These are phyloP conservation scores for Puma concolor DNA, from an alignment of 2,113 vertebrate species.

Conservation along the genomic window DNA sequence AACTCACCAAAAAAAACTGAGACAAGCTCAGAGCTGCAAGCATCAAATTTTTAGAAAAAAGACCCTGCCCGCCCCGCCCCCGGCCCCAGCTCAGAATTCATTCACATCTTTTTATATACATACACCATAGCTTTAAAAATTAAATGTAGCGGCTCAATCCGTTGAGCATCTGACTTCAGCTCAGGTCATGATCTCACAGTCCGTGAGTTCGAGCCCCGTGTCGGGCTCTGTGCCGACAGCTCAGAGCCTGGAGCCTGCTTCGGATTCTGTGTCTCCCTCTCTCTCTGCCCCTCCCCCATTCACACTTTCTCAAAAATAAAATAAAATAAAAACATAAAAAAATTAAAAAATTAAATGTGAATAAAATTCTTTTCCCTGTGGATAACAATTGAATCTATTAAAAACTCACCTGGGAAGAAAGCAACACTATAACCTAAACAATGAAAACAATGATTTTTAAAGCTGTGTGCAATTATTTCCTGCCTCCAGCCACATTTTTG, in stretches of 20 bases:
- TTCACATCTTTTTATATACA: background rate
- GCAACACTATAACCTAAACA: background rate
- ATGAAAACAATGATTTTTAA: background rate
- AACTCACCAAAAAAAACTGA: background rate
- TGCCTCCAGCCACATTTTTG: background rate
- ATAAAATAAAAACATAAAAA: background rate
- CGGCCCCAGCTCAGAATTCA: background rate
- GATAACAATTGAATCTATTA: background rate
- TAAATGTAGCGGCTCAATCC: background rate
- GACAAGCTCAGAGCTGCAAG: background rate
- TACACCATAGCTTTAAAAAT: background rate
- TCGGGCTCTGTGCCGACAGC: too few species aligned
- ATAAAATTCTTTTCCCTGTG: background rate
- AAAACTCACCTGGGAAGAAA: background rate
- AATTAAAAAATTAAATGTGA: background rate
- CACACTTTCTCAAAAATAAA: too few species aligned
- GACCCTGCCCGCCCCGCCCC: too few species aligned
- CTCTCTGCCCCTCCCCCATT: too few species aligned
- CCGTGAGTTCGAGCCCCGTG: accelerated
- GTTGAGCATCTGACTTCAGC: too few species aligned
- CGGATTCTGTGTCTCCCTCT: too few species aligned
- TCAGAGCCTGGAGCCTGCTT: too few species aligned
- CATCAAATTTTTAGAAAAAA: background rate
- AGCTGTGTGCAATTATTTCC: background rate
- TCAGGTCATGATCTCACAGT: too few species aligned